A percentile compares a stretch with the other conserved stretches of the same genome.
phyloP scores from a whole-genome alignment of 2,888 invertebrate genomes.

The Pseudoips prasinana region DNA sequence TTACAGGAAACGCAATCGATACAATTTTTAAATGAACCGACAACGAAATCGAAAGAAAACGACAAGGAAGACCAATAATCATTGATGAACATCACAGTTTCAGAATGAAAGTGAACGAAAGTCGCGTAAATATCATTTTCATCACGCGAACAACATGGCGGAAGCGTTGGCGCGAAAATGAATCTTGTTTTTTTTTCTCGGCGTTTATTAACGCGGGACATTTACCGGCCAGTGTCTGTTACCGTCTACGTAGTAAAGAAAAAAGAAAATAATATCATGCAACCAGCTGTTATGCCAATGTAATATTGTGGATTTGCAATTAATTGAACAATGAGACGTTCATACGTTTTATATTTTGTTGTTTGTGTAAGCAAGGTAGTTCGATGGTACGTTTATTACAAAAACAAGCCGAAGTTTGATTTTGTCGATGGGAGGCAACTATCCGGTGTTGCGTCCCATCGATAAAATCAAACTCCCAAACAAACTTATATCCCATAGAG shows the following conservation, averaged over 20 bases:
- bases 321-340: constrained; percentile 2
- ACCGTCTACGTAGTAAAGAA: constrained; percentile 30
- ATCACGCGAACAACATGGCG: constrained; percentile 76
- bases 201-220: constrained; percentile 54
- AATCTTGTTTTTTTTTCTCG: constrained; percentile 74
- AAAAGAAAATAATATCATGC: constrained; percentile 38
- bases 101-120: constrained; percentile 77
- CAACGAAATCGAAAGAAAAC: constrained; percentile 31
- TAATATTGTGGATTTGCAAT: constrained; percentile 18
- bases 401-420: too few relatives aligned
- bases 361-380: neutral
- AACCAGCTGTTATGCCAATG: constrained; percentile 25
- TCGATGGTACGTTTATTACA: neutral
- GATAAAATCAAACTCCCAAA: too few relatives aligned
- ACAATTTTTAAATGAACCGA: constrained; percentile 15
- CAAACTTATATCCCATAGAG: too few relatives aligned
- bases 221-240: constrained; percentile 70
- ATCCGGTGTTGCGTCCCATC: too few relatives aligned
- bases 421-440: too few relatives aligned
- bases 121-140: constrained; percentile 74
- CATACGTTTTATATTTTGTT: constrained; percentile 1
- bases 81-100: constrained; percentile 51
- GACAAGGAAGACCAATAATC: constrained; percentile 45
- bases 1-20: constrained; percentile 18
- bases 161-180: constrained; percentile 75